phyloP scores from a whole-genome alignment of 2,797 vertebrate species.

The Phalloptychus januarius region DNA sequence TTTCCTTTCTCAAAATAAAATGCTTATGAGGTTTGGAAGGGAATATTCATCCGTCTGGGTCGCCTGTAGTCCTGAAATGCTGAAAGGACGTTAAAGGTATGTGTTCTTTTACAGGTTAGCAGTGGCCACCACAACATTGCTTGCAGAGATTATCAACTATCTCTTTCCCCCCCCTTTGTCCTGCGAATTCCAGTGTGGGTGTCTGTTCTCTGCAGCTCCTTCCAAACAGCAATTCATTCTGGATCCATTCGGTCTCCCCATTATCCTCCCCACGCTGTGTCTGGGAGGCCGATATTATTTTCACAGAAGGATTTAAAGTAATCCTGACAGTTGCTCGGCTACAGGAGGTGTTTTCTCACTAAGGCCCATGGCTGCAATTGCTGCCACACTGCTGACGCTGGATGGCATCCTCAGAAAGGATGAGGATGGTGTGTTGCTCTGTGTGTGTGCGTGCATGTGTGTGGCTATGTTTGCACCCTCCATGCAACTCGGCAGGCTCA shows the following conservation, averaged over 20 bases:
- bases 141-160: background rate
- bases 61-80: background rate
- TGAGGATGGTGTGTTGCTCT: background rate
- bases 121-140: background rate
- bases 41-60: background rate
- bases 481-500: slow-evolving; percentile 30
- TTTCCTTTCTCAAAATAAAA: background rate
- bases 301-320: slow-evolving; percentile 66
- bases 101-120: slow-evolving; percentile 1
- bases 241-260: slow-evolving; percentile 43
- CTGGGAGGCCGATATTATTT: slow-evolving; percentile 41
- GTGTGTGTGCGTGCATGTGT: slow-evolving; percentile 37
- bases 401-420: slow-evolving; percentile 50
- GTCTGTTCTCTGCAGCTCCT: slow-evolving; percentile 22
- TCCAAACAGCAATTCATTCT: slow-evolving; percentile 36
- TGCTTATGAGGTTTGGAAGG: background rate
- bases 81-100: background rate
- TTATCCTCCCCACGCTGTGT: slow-evolving; percentile 47
- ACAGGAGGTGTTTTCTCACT: slow-evolving; percentile 63
- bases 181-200: slow-evolving; percentile 13
- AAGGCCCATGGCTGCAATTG: slow-evolving; percentile 50
- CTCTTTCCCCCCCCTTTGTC: slow-evolving; percentile 13
- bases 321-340: slow-evolving; percentile 71
- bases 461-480: slow-evolving; percentile 31
- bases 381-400: slow-evolving; percentile 50